Evolutionary conservation across 2,113 vertebrate species (phyloP).

Genomic region (Sclerurus mexicanus): DNA sequence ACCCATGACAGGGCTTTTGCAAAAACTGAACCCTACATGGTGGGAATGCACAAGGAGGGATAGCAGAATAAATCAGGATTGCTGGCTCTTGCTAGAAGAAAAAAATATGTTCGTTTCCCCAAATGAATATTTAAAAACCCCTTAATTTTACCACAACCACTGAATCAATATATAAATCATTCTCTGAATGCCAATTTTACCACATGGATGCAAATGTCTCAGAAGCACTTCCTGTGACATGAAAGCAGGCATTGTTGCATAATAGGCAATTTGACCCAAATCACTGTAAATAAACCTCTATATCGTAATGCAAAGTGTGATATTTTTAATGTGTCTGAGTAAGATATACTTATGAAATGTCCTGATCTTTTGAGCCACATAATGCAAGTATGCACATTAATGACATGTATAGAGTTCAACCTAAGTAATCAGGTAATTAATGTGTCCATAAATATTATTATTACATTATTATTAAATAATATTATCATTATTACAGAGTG

Average conservation of each 20-base stretch:
- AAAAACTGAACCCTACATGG: neutral
- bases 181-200: neutral
- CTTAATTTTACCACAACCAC: neutral
- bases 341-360: neutral
- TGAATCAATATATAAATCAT: neutral
- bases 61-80: neutral
- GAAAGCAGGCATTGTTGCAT: neutral
- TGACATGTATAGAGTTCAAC: neutral
- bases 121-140: neutral
- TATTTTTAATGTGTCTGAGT: neutral
- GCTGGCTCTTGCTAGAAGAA: neutral
- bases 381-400: neutral
- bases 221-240: neutral
- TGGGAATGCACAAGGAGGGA: neutral
- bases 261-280: neutral
- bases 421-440: neutral
- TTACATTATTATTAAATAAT: no score
- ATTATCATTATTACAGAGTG: neutral
- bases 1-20: neutral
- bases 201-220: neutral
- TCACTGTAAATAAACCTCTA: neutral
- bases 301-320: neutral
- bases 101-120: rapidly evolving
- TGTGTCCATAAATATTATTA: neutral
- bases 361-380: neutral